Conservation (phyloP, 2,113 vertebrate genomes). For the Tychaedon coryphoeus region DNA sequence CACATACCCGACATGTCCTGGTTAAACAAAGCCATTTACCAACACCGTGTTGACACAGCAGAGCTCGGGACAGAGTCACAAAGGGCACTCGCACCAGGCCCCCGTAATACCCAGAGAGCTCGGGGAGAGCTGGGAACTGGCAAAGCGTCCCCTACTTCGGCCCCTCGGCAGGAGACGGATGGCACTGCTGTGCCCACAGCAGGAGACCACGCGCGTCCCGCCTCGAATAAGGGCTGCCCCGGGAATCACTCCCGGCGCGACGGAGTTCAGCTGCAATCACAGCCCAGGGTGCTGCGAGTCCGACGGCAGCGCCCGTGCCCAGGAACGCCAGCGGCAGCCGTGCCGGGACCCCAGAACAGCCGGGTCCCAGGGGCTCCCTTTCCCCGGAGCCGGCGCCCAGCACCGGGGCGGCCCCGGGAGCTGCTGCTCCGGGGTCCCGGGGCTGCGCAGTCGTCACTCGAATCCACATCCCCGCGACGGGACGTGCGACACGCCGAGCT, state of each 20-base stretch:
- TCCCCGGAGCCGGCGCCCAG: background rate
- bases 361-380: background rate
- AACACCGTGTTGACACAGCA: slow-evolving; percentile 68
- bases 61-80: slow-evolving; percentile 62
- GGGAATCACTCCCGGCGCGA: background rate
- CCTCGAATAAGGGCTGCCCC: rapidly evolving
- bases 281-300: background rate
- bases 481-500: background rate
- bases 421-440: background rate
- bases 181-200: background rate
- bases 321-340: background rate
- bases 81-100: slow-evolving; percentile 52
- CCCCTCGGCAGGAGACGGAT: rapidly evolving
- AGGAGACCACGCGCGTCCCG: background rate
- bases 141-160: background rate
- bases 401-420: background rate
- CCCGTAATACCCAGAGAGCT: background rate
- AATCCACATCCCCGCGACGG: background rate
- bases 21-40: slow-evolving; percentile 68
- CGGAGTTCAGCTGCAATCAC: background rate
- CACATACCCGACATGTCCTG: slow-evolving; percentile 55
- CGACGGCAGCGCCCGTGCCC: background rate
- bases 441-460: background rate
- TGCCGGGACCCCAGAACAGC: background rate
- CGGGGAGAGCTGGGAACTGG: background rate